Percentiles rank a stretch among this genome's conserved stretches.
These are phyloP conservation scores for Caenorhabditis virilis DNA, from an alignment of 2,888 invertebrate genomes.

Conservation along the genomic window DNA sequence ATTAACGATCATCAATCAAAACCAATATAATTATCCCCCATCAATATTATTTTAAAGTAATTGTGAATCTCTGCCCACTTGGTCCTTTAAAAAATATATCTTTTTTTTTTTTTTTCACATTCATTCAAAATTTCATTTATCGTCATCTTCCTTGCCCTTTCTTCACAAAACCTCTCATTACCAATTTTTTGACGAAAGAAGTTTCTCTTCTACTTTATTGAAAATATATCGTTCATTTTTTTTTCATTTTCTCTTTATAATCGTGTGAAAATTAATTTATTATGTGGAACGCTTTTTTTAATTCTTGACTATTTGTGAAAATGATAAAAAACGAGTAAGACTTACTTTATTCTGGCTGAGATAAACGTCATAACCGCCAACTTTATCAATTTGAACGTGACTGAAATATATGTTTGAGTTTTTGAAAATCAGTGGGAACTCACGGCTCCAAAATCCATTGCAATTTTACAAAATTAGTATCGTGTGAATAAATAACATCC, in stretches of 20 bases:
- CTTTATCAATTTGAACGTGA: conserved; percentile 42
- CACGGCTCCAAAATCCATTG: conserved; percentile 67
- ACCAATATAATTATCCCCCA: no score
- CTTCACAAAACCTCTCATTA: no score
- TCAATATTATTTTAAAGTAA: no score
- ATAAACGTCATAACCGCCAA: conserved; percentile 65
- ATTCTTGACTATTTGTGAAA: not conserved
- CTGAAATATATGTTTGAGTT: conserved; percentile 26
- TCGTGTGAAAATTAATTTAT: not conserved
- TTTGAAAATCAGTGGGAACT: conserved; percentile 2
- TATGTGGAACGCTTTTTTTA: not conserved
- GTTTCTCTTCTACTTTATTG: no score
- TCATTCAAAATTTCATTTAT: no score
- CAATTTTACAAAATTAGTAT: conserved; percentile 62
- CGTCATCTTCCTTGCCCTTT: not conserved
- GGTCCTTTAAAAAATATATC: no score
- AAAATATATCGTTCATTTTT: no score
- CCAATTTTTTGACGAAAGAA: no score
- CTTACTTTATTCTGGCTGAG: conserved; percentile 58
- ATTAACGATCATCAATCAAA: no score
- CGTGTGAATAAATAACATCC: conserved; percentile 67
- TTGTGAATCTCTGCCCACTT: no score
- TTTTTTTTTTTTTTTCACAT: no score
- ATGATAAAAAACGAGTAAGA: not conserved
- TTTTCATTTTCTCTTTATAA: not conserved